phyloP scores from a whole-genome alignment of 2,888 invertebrate genomes.

The Drosophila melanocephala region DNA sequence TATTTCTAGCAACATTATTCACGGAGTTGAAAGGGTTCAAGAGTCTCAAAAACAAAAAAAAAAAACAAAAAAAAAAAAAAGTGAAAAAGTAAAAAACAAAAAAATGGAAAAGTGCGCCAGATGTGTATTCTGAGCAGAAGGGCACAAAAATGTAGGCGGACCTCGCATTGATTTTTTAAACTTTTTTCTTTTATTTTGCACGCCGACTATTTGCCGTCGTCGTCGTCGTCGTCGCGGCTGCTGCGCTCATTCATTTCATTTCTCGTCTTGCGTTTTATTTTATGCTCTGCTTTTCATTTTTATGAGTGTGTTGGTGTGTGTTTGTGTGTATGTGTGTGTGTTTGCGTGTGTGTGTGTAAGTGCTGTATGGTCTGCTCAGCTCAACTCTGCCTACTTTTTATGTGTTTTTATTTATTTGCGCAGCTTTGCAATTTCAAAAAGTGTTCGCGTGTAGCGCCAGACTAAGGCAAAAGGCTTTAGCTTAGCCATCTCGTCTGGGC shows the following conservation, averaged over 20 bases:
- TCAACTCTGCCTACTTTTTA: conserved; percentile 78
- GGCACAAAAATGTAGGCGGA: conserved; percentile 45
- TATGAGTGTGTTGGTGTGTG: conserved; percentile 42
- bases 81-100: background rate
- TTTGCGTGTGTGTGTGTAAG: conserved; percentile 33
- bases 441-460: conserved; percentile 68
- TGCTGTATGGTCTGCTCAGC: conserved; percentile 27
- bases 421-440: conserved; percentile 81
- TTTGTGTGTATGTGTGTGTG: conserved; percentile 25
- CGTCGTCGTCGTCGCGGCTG: conserved; percentile 44
- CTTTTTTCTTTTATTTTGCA: conserved; percentile 24
- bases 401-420: conserved; percentile 80
- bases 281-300: conserved; percentile 71
- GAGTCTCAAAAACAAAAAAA: conserved; percentile 28
- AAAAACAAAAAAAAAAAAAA: background rate
- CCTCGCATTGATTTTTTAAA: conserved; percentile 69
- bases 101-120: conserved; percentile 60
- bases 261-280: conserved; percentile 72
- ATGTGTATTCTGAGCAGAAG: conserved; percentile 24
- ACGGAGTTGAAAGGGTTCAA: conserved; percentile 70
- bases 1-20: conserved; percentile 76
- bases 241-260: conserved; percentile 75
- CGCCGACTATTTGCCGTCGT: conserved; percentile 29
- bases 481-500: conserved; percentile 39
- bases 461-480: conserved; percentile 56